Percentiles rank a stretch among this genome's conserved stretches.
Conservation (phyloP, 2,113 vertebrate species). For the Lates calcarifer region DNA sequence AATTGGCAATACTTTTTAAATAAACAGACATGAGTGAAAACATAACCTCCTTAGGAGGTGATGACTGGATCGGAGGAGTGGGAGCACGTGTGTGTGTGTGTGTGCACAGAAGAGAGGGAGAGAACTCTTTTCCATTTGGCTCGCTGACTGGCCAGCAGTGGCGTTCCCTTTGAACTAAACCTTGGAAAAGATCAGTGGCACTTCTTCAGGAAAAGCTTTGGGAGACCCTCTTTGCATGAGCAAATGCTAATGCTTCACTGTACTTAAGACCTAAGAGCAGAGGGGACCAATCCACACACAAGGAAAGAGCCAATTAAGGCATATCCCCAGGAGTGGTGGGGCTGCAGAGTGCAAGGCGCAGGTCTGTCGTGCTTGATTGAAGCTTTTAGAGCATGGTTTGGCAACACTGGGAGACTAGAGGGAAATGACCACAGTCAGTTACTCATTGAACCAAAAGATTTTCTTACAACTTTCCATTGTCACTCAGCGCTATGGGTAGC, state of each 20-base stretch:
- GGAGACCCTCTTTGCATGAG: slow-evolving; percentile 30
- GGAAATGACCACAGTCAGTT: slow-evolving; percentile 4
- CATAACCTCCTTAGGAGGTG: too few relatives aligned
- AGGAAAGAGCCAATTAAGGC: slow-evolving; percentile 40
- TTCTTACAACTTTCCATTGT: neutral
- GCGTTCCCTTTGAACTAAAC: slow-evolving; percentile 44
- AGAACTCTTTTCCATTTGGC: slow-evolving; percentile 42
- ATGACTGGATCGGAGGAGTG: too few relatives aligned
- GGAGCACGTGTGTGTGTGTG: neutral
- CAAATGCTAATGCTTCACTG: slow-evolving; percentile 34
- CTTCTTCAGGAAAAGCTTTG: slow-evolving; percentile 15
- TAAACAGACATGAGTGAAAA: too few relatives aligned
- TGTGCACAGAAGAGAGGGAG: slow-evolving; percentile 37
- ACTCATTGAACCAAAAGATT: neutral
- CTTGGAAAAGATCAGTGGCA: slow-evolving; percentile 26
- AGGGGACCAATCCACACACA: slow-evolving; percentile 24
- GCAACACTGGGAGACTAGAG: neutral
- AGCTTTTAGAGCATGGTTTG: slow-evolving; percentile 6
- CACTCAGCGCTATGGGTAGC: neutral
- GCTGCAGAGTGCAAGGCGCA: neutral
- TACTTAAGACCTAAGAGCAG: slow-evolving; percentile 26
- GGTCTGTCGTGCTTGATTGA: slow-evolving; percentile 6
- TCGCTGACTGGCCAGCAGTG: slow-evolving; percentile 35
- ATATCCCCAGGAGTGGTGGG: slow-evolving; percentile 5
- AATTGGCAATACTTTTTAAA: too few relatives aligned